Conservation (phyloP, 2,797 vertebrate species). For the Cynodonichthys magdalenae region DNA sequence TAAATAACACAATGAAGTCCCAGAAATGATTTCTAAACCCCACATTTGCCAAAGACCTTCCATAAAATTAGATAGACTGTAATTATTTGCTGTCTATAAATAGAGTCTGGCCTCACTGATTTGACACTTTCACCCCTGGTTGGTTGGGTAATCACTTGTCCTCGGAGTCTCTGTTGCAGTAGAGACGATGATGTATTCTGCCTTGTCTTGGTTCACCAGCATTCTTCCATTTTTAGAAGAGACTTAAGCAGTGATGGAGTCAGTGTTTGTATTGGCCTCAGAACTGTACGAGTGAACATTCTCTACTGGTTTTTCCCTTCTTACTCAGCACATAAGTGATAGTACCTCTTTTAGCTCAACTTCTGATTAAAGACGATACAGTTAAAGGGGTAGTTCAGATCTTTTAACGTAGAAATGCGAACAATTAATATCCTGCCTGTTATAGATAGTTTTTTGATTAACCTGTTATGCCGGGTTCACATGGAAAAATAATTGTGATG, state of each 20-base stretch:
- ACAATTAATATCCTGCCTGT: too few relatives aligned
- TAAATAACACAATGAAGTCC: neutral
- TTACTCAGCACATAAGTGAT: conserved; percentile 64
- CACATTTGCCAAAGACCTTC: neutral
- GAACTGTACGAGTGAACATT: conserved; percentile 69
- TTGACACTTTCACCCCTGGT: conserved; percentile 23
- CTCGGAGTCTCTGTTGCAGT: conserved; percentile 41
- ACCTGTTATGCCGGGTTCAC: too few relatives aligned
- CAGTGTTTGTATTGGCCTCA: conserved; percentile 79
- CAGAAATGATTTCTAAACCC: neutral
- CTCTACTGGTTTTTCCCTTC: conserved; percentile 59
- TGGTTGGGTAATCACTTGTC: conserved; percentile 28
- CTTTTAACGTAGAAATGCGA: too few relatives aligned
- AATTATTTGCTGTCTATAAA: conserved; percentile 5
- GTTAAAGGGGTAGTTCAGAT: neutral
- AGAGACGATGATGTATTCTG: conserved; percentile 62
- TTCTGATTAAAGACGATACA: conserved; percentile 34
- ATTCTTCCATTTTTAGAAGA: conserved; percentile 84
- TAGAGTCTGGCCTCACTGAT: conserved; percentile 19
- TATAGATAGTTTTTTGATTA: too few relatives aligned
- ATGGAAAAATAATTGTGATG: too few relatives aligned
- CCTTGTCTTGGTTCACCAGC: conserved; percentile 53
- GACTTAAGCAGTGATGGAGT: conserved; percentile 56
- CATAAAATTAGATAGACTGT: conserved; percentile 7
- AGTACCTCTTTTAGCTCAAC: conserved; percentile 34